Evolutionary conservation across 2,888 invertebrate genomes (phyloP), one percentile per base, ranked within the genome.

Genomic region (Ophion ventricosus): DNA sequence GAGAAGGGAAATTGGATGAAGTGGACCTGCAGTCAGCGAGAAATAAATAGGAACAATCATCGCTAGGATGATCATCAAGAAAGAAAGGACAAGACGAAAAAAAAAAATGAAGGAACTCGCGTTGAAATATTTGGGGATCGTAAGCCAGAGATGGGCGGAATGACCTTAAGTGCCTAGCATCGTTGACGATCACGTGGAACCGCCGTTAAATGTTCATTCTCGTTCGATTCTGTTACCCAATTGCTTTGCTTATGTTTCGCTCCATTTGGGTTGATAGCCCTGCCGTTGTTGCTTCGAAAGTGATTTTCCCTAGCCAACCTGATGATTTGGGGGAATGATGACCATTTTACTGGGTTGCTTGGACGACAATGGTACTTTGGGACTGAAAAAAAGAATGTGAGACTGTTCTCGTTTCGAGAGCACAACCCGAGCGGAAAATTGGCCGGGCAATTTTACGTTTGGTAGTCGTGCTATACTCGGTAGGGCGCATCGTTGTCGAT

Each of bases 41-140:
- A 57, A 57, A 57, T 23, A 57, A 57, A 57, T 57, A 57, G 70
- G 70, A 70, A 70, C 54, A 70, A 49, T 67, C 25, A 25, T 14
- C 8, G 49, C 49, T 43, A 49, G 49, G 49, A 25, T 25, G 25
- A 67, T 14, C 25, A 49, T 49, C 17, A 17, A 17, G 49, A 40
- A 10, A 40, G 17, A 17, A 14, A 11, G 17, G 14, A 49, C 17
- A 2, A 4, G 2, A 14, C 2, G 17, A 49, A 49, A 49, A 49
- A 14, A 49, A 49, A 49, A 17, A 49, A 35, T 7, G 3, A 49
- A 17, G 40, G 40, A 40, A 40, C 10, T 40, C 40, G 10, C 49
- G 17, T 49, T 14, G 49, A 17, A 49, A 49, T 17, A 49, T 49
- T 49, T 49, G 49, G 4, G 49, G 17, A 49, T 49, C 17, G 35